Percentiles rank a stretch among this genome's conserved stretches.
Conservation (phyloP, 2,888 invertebrate genomes). For the Hemithea aestivaria region DNA sequence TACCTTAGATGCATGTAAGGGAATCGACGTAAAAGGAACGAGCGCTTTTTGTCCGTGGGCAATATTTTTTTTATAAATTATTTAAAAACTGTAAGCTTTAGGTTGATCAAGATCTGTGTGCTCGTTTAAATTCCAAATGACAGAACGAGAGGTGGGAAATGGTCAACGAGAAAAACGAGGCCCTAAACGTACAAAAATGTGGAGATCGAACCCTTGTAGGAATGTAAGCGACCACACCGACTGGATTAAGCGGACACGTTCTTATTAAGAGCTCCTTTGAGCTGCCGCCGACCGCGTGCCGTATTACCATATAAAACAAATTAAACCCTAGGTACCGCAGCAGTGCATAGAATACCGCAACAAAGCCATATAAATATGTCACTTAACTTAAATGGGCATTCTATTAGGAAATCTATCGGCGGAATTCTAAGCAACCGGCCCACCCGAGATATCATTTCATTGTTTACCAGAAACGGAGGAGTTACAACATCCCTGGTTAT, state of each 20-base stretch:
- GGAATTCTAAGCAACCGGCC: slow-evolving; percentile 36
- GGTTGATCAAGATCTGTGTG: slow-evolving; percentile 49
- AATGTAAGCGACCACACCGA: slow-evolving; percentile 59
- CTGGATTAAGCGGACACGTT: slow-evolving; percentile 56
- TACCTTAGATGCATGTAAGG: slow-evolving; percentile 28
- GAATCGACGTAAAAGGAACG: slow-evolving; percentile 25
- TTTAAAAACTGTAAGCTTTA: slow-evolving; percentile 39
- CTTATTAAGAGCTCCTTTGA: slow-evolving; percentile 64
- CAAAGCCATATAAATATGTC: slow-evolving; percentile 34
- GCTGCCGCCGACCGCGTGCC: slow-evolving; percentile 43
- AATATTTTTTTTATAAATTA: slow-evolving; percentile 47
- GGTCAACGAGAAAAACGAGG: slow-evolving; percentile 55
- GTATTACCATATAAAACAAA: slow-evolving; percentile 57
- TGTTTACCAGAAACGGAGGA: slow-evolving; percentile 53
- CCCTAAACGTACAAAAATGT: slow-evolving; percentile 56
- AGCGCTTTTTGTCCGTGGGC: slow-evolving; percentile 39
- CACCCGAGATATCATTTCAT: slow-evolving; percentile 47
- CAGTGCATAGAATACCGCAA: slow-evolving; percentile 23
- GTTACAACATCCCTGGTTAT: slow-evolving; percentile 62
- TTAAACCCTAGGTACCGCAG: slow-evolving; percentile 35
- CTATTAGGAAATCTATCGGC: slow-evolving; percentile 39
- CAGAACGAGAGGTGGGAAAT: slow-evolving; percentile 62
- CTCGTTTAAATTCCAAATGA: slow-evolving; percentile 67
- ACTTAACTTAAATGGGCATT: slow-evolving; percentile 32
- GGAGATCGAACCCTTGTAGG: slow-evolving; percentile 69